Percentiles rank a stretch among this genome's conserved stretches.
Evolutionary conservation across 2,797 vertebrate species (phyloP).

Genomic region (Labroides dimidiatus): DNA sequence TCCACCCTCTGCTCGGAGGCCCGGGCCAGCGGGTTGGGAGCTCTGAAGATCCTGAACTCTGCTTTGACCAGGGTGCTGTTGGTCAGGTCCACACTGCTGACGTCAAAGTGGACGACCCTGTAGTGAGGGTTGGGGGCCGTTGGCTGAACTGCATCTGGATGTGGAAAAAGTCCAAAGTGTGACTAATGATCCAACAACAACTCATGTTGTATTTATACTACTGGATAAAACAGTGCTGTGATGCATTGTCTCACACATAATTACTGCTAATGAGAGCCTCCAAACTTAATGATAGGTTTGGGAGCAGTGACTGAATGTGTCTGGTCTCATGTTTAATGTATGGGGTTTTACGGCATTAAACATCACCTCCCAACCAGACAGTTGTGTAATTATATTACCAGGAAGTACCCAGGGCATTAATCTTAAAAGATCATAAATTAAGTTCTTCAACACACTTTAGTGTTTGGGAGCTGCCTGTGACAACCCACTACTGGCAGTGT

Average conservation of each 20-base stretch:
- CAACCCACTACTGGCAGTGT: not conserved
- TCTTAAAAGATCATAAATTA: conserved; percentile 32
- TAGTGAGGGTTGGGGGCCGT: conserved; percentile 77
- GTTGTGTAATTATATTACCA: conserved; percentile 40
- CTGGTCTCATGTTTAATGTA: conserved; percentile 55
- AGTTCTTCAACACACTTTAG: conserved; percentile 17
- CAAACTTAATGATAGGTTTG: conserved; percentile 56
- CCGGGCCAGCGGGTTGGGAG: conserved; percentile 83
- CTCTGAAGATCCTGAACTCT: conserved; percentile 87
- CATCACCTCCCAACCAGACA: conserved; percentile 28
- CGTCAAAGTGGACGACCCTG: conserved; percentile 84
- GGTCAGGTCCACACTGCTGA: conserved; percentile 82
- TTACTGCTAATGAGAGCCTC: conserved; percentile 56
- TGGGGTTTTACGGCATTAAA: conserved; percentile 40
- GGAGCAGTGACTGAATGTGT: conserved; percentile 42
- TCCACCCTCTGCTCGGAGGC: conserved; percentile 87
- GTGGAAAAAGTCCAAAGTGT: conserved; percentile 7
- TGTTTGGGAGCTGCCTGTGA: not conserved
- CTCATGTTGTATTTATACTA: conserved; percentile 33
- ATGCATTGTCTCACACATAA: conserved; percentile 69
- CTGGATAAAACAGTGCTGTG: conserved; percentile 38
- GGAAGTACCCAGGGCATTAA: conserved; percentile 17
- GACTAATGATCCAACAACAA: conserved; percentile 33
- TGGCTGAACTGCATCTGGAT: conserved; percentile 82
- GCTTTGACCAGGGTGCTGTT: conserved; percentile 86